Evolutionary conservation across 1,140 invertebrate genomes (phyloP).

Genomic region (Diorhabda sublineata): DNA sequence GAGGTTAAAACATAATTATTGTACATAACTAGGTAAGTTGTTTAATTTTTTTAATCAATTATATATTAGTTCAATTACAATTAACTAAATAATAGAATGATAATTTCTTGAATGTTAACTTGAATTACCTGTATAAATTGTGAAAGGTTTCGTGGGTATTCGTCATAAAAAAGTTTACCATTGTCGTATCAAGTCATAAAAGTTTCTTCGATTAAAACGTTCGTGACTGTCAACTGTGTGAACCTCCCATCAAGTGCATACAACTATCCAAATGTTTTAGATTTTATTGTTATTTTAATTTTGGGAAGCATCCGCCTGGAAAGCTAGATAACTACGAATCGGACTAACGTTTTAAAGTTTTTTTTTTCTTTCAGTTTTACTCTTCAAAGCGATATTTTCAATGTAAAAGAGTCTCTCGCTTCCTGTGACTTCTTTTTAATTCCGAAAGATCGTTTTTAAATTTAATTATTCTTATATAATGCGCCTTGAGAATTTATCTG

Average conservation of each 20-base stretch:
- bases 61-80: too few species aligned
- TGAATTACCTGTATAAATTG: not conserved
- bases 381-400: constrained; percentile 11
- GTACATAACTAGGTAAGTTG: too few species aligned
- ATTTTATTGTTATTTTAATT: constrained; percentile 42
- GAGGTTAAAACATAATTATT: too few species aligned
- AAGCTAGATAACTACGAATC: constrained; percentile 36
- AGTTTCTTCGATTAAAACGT: not conserved
- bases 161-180: not conserved
- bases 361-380: not conserved
- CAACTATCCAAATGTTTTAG: constrained; percentile 6
- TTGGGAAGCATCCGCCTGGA: constrained; percentile 33
- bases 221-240: constrained; percentile 1
- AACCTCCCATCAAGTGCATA: constrained; percentile 1
- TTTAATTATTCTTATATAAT: constrained; percentile 18
- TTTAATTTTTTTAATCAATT: too few species aligned
- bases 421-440: not conserved
- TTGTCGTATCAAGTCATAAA: not conserved
- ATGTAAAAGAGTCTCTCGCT: not conserved
- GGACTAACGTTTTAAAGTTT: constrained; percentile 21
- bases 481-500: constrained; percentile 5
- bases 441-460: constrained; percentile 5
- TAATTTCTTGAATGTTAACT: too few species aligned
- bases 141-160: not conserved
- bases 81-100: too few species aligned